Percentiles rank a stretch among this genome's conserved stretches.
These are phyloP conservation scores for Melanargia galathea DNA, from an alignment of 2,888 invertebrate genomes.

Conservation along the genomic window DNA sequence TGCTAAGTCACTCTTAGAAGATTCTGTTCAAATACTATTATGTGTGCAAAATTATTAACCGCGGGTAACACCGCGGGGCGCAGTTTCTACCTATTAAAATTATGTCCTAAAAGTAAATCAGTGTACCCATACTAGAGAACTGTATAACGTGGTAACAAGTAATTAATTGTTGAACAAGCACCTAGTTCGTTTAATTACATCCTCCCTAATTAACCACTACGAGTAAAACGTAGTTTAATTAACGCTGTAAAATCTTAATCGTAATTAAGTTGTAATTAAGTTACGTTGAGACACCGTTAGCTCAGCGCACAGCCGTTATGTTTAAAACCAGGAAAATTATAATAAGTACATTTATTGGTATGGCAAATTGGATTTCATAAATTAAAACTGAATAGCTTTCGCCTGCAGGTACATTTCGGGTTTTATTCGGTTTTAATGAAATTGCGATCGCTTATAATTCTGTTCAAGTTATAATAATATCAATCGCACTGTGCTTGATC, in stretches of 20 bases:
- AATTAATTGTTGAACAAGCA: constrained; percentile 1
- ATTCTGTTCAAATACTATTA: too few species aligned
- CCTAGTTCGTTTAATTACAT: constrained; percentile 4
- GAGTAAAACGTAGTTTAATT: constrained; percentile 27
- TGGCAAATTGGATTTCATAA: neutral
- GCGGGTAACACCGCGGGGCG: too few species aligned
- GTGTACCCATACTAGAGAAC: neutral
- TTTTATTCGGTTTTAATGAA: too few species aligned
- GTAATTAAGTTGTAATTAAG: constrained; percentile 18
- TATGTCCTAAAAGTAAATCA: neutral
- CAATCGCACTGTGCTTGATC: too few species aligned
- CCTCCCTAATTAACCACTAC: constrained; percentile 7
- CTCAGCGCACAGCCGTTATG: constrained; percentile 12
- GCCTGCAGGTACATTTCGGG: too few species aligned
- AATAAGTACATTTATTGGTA: constrained; percentile 22
- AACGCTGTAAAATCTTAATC: constrained; percentile 27
- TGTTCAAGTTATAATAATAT: too few species aligned
- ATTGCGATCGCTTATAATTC: too few species aligned
- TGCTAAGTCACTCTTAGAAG: too few species aligned
- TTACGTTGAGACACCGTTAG: constrained; percentile 20
- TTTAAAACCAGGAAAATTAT: constrained; percentile 4
- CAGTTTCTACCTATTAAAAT: too few species aligned
- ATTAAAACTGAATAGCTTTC: neutral
- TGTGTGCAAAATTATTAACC: too few species aligned
- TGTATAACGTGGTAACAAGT: neutral